Conservation (phyloP, 2,113 vertebrate genomes). For the Syngnathoides biaculeatus region DNA sequence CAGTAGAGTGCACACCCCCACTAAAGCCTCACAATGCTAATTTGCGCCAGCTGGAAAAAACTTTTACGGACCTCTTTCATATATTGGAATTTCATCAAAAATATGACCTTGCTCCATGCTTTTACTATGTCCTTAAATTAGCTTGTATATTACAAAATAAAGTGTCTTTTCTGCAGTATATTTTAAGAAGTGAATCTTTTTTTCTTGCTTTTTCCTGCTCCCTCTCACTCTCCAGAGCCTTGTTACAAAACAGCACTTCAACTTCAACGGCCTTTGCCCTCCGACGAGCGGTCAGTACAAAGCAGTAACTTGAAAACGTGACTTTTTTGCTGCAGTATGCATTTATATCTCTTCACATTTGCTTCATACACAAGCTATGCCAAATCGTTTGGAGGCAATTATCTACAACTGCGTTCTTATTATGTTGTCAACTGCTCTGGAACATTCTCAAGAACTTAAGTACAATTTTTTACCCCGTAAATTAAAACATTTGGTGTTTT, state of each 20-base stretch:
- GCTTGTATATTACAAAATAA: not conserved
- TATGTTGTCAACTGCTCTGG: not conserved
- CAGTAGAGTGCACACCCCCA: not conserved
- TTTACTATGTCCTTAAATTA: not conserved
- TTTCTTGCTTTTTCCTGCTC: not conserved
- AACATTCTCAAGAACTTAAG: not conserved
- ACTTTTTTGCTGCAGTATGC: not conserved
- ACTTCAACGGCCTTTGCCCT: conserved; percentile 7
- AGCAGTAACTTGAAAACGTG: conserved; percentile 1
- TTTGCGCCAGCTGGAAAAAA: too few relatives aligned
- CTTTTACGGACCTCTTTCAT: too few relatives aligned
- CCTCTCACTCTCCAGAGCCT: not conserved
- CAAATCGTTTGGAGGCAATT: not conserved
- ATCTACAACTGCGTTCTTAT: not conserved
- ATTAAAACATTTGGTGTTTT: not conserved
- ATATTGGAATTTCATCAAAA: not conserved
- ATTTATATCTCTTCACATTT: not conserved
- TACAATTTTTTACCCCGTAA: not conserved
- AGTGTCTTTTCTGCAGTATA: not conserved
- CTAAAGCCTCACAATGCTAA: not conserved
- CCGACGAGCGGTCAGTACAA: not conserved
- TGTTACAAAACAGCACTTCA: conserved; percentile 2
- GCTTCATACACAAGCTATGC: not conserved
- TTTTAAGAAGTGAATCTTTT: not conserved
- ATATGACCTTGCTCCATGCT: not conserved